phyloP scores from a whole-genome alignment of 35 echinoderm and acorn worm genomes.

The Ophioderma brevispina region DNA sequence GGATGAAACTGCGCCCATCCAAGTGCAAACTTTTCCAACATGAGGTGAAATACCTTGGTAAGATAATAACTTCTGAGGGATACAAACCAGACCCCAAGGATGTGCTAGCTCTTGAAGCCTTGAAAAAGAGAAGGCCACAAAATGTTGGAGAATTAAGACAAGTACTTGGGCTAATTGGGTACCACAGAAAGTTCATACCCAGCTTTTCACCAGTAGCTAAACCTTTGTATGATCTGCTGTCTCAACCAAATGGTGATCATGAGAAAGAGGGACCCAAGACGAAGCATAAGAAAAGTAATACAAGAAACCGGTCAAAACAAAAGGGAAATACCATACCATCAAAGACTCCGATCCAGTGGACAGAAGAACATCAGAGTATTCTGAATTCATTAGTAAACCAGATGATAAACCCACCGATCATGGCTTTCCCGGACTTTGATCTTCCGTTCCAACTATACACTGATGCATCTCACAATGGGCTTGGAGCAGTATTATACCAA shows the following conservation, averaged over 20 bases:
- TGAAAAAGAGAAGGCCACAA: not conserved
- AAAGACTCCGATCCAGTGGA: not conserved
- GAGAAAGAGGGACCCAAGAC: not conserved
- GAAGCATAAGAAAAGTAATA: not conserved
- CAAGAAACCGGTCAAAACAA: not conserved
- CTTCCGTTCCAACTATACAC: slow-evolving; percentile 13
- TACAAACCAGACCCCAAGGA: slow-evolving; percentile 43
- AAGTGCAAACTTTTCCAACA: slow-evolving; percentile 57
- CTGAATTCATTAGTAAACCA: not conserved
- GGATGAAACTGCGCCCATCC: slow-evolving; percentile 42
- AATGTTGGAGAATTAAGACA: not conserved
- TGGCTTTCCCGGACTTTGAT: slow-evolving; percentile 33
- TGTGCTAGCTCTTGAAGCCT: not conserved
- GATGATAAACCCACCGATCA: not conserved
- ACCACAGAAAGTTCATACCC: not conserved
- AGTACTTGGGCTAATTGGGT: not conserved
- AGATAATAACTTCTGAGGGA: slow-evolving; percentile 37
- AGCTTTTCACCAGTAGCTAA: not conserved
- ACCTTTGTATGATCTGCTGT: not conserved
- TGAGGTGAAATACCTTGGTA: slow-evolving; percentile 45
- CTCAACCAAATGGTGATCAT: not conserved
- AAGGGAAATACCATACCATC: not conserved
- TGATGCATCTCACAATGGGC: slow-evolving; percentile 28
- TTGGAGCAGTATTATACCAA: slow-evolving; percentile 56
- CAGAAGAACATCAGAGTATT: not conserved